A percentile compares a stretch with the other conserved stretches of the same genome.
phyloP scores from a whole-genome alignment of 2,113 vertebrate genomes.

The Nibea albiflora region DNA sequence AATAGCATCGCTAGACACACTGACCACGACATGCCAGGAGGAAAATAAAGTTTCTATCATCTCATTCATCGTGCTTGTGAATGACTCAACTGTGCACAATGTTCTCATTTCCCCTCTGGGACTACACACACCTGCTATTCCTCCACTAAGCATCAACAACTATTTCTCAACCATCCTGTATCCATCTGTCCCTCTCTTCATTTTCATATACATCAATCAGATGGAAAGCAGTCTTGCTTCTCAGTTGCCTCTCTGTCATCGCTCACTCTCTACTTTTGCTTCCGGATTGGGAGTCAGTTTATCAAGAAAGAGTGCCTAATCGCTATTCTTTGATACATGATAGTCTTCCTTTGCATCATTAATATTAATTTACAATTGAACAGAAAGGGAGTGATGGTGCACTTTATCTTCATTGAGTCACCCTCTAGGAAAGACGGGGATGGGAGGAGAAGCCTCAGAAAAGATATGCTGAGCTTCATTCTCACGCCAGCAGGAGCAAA shows the following conservation, averaged over 20 bases:
- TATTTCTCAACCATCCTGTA: slow-evolving; percentile 29
- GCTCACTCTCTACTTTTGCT: not conserved
- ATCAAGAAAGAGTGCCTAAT: not conserved
- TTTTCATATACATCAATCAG: slow-evolving; percentile 5
- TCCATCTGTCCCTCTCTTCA: slow-evolving; percentile 48
- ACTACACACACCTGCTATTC: slow-evolving; percentile 41
- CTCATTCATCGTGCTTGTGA: not conserved
- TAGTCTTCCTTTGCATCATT: not conserved
- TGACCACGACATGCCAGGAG: not conserved
- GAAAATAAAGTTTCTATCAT: slow-evolving; percentile 8
- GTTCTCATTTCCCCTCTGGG: slow-evolving; percentile 49
- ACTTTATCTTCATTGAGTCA: not conserved
- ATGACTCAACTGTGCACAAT: slow-evolving; percentile 64
- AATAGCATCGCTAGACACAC: not conserved
- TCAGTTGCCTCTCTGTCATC: not conserved
- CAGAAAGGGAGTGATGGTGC: not conserved
- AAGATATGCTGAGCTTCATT: slow-evolving; percentile 15
- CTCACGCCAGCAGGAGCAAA: slow-evolving; percentile 7
- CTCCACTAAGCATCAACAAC: slow-evolving; percentile 36
- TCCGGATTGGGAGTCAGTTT: not conserved
- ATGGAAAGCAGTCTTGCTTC: not conserved
- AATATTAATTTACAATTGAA: not conserved
- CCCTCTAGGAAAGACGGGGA: not conserved
- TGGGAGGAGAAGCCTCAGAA: not conserved
- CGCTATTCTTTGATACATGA: not conserved